Base-by-base conservation (phyloP, 2,888 invertebrate genomes). In the Platycheirus albimanus region DNA sequence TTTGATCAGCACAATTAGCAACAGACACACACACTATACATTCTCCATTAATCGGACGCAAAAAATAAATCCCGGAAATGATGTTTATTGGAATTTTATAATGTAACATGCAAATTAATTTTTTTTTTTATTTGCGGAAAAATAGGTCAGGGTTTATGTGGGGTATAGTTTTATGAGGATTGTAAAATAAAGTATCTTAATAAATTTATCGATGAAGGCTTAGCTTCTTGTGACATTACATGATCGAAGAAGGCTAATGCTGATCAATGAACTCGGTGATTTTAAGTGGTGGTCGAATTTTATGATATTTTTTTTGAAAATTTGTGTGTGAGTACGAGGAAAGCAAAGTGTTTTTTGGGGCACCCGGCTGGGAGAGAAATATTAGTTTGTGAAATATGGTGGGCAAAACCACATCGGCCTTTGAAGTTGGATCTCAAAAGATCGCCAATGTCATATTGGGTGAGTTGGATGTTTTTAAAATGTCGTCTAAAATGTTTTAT, bases 31-130 rank as follows among this genome's bases (percentile, higher is more conserved):
- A 58, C 24, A 54, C 28, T 17, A 13, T n/a, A n/a, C 6, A 38
- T 38, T 45, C 3, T 30, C 38, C 38, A 28, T 20, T 2, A 17
- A 36, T 33, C 11, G 15, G 45, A 41, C 41, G 19, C 47, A 24
- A 28, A 58, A 20, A 58, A 58, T 43, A 43, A 45, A 45, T 30
- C 43, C 61, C 61, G 61, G 61, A 61, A 61, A 61, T 45, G 45
- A 28, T 45, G 17, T 61, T 61, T 30, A 17, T 58, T 61, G 30
- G 28, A 61, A 15, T 45, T 30, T 61, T 28, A 61, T 61, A 43
- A 15, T 61, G 41, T 15, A 24, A 13, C 41, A n/a, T 41, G 28
- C 10, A 15, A 19, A 19, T 41, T 10, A 58, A 15, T 15, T 15
- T 28, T 28, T 43, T 54, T n/a, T n/a, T n/a, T n/a, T n/a, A n/a